Conservation (phyloP, 2,797 vertebrate species). For the Trachurus trachurus region DNA sequence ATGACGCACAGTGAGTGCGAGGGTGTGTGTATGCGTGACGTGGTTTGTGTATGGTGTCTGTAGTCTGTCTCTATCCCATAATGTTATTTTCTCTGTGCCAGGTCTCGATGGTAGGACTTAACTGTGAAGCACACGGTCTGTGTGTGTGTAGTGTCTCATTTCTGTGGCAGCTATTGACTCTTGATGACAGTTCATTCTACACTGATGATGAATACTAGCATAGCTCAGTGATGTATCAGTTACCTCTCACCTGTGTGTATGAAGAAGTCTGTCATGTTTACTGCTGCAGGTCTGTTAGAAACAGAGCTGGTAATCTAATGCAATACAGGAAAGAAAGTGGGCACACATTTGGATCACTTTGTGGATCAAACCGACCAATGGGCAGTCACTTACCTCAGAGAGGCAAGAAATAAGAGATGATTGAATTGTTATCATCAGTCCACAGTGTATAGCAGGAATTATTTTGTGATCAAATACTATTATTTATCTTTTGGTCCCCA, state of each 20-base stretch:
- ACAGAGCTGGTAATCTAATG: constrained; percentile 42
- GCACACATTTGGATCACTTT: not conserved
- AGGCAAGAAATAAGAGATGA: constrained; percentile 2
- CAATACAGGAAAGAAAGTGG: constrained; percentile 22
- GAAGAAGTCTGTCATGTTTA: constrained; percentile 26
- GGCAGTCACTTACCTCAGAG: not conserved
- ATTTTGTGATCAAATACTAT: constrained; percentile 11
- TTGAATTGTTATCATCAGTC: constrained; percentile 6
- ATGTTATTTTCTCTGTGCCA: constrained; percentile 33
- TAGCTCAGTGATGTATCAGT: constrained; percentile 32
- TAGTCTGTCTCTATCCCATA: constrained; percentile 11
- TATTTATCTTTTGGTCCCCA: not conserved
- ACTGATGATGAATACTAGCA: constrained; percentile 22
- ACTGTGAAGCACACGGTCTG: constrained; percentile 11
- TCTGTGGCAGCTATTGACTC: constrained; percentile 37
- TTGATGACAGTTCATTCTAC: constrained; percentile 33
- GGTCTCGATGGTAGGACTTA: constrained; percentile 21
- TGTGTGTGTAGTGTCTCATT: constrained; percentile 44
- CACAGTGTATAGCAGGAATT: constrained; percentile 5
- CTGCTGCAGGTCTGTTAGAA: constrained; percentile 17
- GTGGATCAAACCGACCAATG: constrained; percentile 1
- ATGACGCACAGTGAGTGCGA: constrained; percentile 45
- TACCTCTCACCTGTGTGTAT: constrained; percentile 17
- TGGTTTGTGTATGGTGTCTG: not conserved
- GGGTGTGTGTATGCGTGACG: constrained; percentile 27